A percentile compares a stretch with the other conserved stretches of the same genome.
phyloP scores from a whole-genome alignment of 1,140 invertebrate species.

The Littorina saxatilis region DNA sequence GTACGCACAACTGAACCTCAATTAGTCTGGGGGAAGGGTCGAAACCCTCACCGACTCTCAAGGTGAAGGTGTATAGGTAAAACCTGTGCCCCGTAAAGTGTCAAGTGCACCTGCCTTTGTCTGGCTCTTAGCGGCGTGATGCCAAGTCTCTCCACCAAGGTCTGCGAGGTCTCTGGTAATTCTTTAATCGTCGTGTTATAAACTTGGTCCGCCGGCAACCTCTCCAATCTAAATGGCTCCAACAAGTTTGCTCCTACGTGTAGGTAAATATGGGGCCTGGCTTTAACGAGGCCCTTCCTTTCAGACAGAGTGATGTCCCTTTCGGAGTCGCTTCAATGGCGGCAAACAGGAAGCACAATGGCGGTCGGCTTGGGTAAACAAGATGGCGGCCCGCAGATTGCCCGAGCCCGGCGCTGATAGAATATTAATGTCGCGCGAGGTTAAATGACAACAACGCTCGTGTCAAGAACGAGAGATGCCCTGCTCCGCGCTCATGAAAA shows the following conservation, averaged over 20 bases:
- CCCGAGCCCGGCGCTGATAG: constrained; percentile 11
- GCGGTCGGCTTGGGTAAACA: constrained; percentile 33
- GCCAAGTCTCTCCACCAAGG: neutral
- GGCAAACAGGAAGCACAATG: constrained; percentile 35
- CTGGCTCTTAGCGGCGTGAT: neutral
- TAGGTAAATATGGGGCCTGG: constrained; percentile 33
- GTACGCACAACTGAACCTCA: too few relatives aligned
- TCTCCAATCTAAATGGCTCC: constrained; percentile 37
- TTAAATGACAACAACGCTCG: constrained; percentile 32
- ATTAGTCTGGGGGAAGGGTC: too few relatives aligned
- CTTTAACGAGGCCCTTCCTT: constrained; percentile 22
- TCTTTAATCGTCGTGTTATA: constrained; percentile 30
- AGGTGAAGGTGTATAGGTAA: too few relatives aligned
- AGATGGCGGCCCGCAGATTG: constrained; percentile 40
- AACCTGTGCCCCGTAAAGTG: neutral
- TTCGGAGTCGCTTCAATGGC: constrained; percentile 28
- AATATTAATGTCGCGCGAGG: constrained; percentile 38
- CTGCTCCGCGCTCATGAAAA: neutral
- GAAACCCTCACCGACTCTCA: too few relatives aligned
- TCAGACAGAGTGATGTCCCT: constrained; percentile 35
- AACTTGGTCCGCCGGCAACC: constrained; percentile 22
- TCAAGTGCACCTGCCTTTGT: constrained; percentile 1
- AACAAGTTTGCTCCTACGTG: constrained; percentile 38
- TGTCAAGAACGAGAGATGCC: constrained; percentile 26
- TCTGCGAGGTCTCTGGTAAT: constrained; percentile 21